Base-by-base conservation (phyloP, 2,888 invertebrate species). In the Rotaria macrura region DNA sequence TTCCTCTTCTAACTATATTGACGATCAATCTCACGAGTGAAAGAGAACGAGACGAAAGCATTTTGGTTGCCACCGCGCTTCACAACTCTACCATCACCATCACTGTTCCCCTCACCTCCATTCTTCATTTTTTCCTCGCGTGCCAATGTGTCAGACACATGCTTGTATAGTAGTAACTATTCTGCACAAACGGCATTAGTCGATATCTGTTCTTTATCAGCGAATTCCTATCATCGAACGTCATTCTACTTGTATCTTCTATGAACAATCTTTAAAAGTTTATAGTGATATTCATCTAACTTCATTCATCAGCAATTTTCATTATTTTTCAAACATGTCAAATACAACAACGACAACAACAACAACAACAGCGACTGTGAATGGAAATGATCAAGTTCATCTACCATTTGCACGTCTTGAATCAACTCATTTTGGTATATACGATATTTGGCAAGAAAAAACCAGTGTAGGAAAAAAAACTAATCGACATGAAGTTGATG, bases 381-480 rank as follows among this genome's bases (percentile, higher is more conserved):
- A 65, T 65, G 34, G 34, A 65, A 65, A 17, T 65, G 65, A 57
- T 65, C 34, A 65, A 34, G 5, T 34, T 20, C 14, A 65, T 7
- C 20, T 65, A 65, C 65, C 65, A 20, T 43, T 43, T 43, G 79
- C 79, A n/a, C 79, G 79, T 79, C 43, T 79, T 43, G 79, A 79
- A 5, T 79, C 43, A n/a, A 25, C 43, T n/a, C n/a, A 43, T 43
- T 79, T 79, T 79, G 79, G 79, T 43, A 79, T n/a, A 10, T 79
- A 79, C n/a, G 79, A 79, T 43, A 43, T 79, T 43, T 79, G 79
- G 40, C 79, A 79, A 43, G 79, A 79, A 43, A 79, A n/a, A 79
- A 79, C 43, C 40, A 4, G 40, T 40, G 14, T 79, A 10, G 79
- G 79, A 79, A 79, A 43, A 79, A 40, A 79, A 43, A 79, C 25